Evolutionary conservation across 2,113 vertebrate genomes (phyloP), one percentile per base, ranked within the genome.

Genomic region (Carassius auratus): DNA sequence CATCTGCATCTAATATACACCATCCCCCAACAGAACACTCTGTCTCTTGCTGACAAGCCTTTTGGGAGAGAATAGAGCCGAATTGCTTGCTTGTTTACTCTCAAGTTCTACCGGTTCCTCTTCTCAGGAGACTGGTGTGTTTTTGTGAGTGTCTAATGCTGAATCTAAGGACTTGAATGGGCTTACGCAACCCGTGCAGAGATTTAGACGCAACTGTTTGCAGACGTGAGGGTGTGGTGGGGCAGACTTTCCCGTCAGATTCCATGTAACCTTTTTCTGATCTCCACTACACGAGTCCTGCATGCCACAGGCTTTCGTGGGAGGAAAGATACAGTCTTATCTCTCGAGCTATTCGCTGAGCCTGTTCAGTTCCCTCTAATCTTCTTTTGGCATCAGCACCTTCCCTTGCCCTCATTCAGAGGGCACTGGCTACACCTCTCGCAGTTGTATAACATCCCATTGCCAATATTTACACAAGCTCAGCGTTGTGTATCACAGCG

Each of bases 1-100:
- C 57, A 85, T 89, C 88, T 83, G 88, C 76, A 85, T 85, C 74
- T 79, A 50, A 83, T 80, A 85, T 83, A 62, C 9, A 77, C 50
- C 50, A 50, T 87, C 66, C 84, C 87, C 83, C 77, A 79, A 79
- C 77, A 73, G 77, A 86, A 83, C 55, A 36, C 82, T 26, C 30
- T 13, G 84, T 59, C 85, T 84, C 85, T 86, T 76, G 77, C 61
- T 75, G 74, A 87, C 69, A 33, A 87, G 57, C 48, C 85, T 82
- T 88, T 82, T 83, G 88, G 83, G 83, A 83, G 33, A 52, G 59
- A 83, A 74, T 79, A 23, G 42, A 85, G 62, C 61, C 19, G 30
- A 83, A 68, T 83, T 55, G 50, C 80, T 81, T 45, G 15, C 19
- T 71, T 87, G 83, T 85, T 87, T 89, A 76, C 61, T 52, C 61